A percentile compares a stretch with the other conserved stretches of the same genome.
Conservation (phyloP, 92 coral and sea anemone species). For the Epizoanthus rinbou region DNA sequence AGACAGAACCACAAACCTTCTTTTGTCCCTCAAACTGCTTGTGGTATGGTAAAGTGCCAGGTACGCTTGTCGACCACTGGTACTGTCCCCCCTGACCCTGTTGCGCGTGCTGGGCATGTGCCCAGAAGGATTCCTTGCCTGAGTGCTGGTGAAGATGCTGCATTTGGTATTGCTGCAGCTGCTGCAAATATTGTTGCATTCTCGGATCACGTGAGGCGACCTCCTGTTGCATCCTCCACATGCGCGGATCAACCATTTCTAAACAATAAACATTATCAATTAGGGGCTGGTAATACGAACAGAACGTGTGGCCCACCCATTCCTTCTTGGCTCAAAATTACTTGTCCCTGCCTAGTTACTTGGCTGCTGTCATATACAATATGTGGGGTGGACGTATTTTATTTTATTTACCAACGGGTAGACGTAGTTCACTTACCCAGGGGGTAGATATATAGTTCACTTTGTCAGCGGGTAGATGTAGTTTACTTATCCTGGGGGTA, state of each 20-base stretch:
- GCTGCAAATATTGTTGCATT: slow-evolving; percentile 78
- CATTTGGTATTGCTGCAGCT: slow-evolving; percentile 59
- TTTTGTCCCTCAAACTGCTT: slow-evolving; percentile 28
- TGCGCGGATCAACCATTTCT: slow-evolving; percentile 39
- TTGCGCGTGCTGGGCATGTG: slow-evolving; percentile 36
- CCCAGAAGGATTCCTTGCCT: slow-evolving; percentile 28
- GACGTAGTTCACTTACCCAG: no score
- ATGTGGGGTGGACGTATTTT: no score
- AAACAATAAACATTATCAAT: background rate
- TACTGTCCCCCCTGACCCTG: slow-evolving; percentile 33
- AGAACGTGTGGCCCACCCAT: background rate
- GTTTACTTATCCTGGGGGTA: no score
- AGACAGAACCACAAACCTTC: slow-evolving; percentile 20
- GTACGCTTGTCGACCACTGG: slow-evolving; percentile 31
- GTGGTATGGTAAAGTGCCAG: slow-evolving; percentile 31
- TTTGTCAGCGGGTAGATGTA: no score
- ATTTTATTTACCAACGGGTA: no score
- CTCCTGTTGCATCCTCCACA: slow-evolving; percentile 30
- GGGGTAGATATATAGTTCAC: no score
- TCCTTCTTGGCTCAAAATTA: no score
- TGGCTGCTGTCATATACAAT: no score
- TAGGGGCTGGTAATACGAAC: background rate
- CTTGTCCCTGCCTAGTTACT: no score
- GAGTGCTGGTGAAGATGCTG: slow-evolving; percentile 73
- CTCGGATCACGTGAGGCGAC: slow-evolving; percentile 59